Base-by-base conservation (phyloP, 1,140 invertebrate genomes). In the Eupeodes corollae region DNA sequence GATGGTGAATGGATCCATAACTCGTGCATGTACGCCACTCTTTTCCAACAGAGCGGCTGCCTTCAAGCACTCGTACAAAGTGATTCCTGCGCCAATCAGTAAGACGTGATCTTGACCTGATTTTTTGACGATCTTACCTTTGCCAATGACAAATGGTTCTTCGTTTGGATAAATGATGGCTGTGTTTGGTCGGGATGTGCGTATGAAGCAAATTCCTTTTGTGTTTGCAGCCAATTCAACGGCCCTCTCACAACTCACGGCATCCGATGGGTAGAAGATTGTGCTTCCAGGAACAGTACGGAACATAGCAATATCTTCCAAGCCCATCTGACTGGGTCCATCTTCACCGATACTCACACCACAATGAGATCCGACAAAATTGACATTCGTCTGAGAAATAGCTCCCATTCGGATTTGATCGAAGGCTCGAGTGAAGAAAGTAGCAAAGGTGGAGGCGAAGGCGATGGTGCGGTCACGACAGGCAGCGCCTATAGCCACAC, bases 401-500 rank as follows among this genome's bases (percentile, higher is more conserved):
- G 96, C 96, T 39, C 89, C 96, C 95, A 99, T 99, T 50, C 97
- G 82, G 57, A 99, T 90, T 81, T 94, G 91, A 77, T 99, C 96
- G 70, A 90, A 97, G 41, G 92, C 90, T 60, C 95, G 79, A 0
- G 91, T 88, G 60, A 99, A 91, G 79, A 99, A 99, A 6, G 91
- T 88, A 39, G 95, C 95, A 74, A 99, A 99, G 2, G 97, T 97
- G 26, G 92, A 96, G 8, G 84, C 86, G 68, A 98, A 98, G 6
- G 90, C 79, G 38, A 98, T 79, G 10, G 88, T 85, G 46, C 94
- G 77, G 59, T 90, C 82, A 52, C 94, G 76, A 60, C 90, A 94
- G 39, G 86, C 85, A 31, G 85, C 81, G 30, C 97, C 97, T 56
- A 96, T 91, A 0, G 88, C 95, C 49, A 98, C 91, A 37, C 95